Evolutionary conservation across 2,797 vertebrate species (phyloP), one percentile per base, ranked within the genome.

Genomic region (Distichodus sexfasciatus): DNA sequence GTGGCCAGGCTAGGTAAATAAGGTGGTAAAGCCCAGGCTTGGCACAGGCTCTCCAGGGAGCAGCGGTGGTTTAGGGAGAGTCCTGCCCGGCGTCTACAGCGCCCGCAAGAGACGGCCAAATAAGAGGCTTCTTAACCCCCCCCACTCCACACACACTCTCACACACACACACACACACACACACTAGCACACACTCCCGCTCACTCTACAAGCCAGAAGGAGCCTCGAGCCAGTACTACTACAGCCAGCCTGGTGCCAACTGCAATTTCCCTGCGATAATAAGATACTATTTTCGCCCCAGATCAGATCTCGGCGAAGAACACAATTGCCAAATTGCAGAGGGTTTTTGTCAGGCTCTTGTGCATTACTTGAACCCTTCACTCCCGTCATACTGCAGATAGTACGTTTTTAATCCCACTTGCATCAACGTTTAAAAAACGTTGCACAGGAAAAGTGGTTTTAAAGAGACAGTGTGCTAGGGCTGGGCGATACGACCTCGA

Each of bases 31-130:
- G 86, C 80, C 70, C 75, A 89, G 80, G 82, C 86, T 79, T 74
- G 51, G 78, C 66, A 40, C 64, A 47, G 84, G 84, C 82, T 69
- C 17, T 55, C 76, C 78, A 41, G 84, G 76, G 81, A 86, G 81
- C 80, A 86, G 85, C 83, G 87, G 88, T 85, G 85, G n/a, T 86
- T 91, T 87, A 79, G 71, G 86, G 84, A 88, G 85, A 81, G 86
- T 82, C 81, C 69, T 75, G 76, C 80, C 70, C 66, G 77, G 81
- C 59, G 19, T 76, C 70, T 64, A 46, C 67, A 76, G 62, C 48
- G 46, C 78, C 82, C 79, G 53, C 79, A 84, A 70, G 79, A 87
- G 84, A 87, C 84, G 72, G 76, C 75, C 74, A 66, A 88, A 88
- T 83, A 81, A 87, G 78, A 84, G 74, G 80, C 81, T 77, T 79